Evolutionary conservation across 2,113 vertebrate genomes (phyloP).

Genomic region (Urocolius indicus): DNA sequence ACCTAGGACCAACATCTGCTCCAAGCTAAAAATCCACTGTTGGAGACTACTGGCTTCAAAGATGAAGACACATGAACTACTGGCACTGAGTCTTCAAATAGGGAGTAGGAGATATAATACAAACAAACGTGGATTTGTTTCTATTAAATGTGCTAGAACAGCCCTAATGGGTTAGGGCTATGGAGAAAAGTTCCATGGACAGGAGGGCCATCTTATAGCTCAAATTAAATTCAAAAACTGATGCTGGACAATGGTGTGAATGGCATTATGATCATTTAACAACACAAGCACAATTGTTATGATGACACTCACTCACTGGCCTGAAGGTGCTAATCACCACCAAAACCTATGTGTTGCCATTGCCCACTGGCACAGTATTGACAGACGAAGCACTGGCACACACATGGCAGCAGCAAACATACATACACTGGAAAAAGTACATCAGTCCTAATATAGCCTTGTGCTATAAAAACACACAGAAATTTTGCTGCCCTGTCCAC

Average conservation of each 20-base stretch:
- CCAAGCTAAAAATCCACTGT: background rate
- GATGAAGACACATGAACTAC: background rate
- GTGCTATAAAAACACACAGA: background rate
- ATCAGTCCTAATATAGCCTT: background rate
- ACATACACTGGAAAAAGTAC: background rate
- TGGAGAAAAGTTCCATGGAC: background rate
- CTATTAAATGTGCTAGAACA: too few relatives aligned
- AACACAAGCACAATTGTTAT: background rate
- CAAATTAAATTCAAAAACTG: background rate
- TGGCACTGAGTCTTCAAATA: background rate
- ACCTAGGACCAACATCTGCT: background rate
- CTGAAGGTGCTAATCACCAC: background rate
- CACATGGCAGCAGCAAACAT: background rate
- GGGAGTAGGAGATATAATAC: background rate
- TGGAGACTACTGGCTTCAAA: background rate
- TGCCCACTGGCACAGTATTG: background rate
- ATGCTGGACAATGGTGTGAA: background rate
- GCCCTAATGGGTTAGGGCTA: background rate
- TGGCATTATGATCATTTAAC: background rate
- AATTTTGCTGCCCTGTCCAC: slow-evolving; percentile 17
- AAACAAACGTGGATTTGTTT: background rate
- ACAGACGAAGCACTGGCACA: background rate
- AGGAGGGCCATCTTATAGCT: background rate
- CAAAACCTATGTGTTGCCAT: background rate
- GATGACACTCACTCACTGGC: background rate